These are phyloP conservation scores for Ptychodera flava DNA, from an alignment of 35 echinoderm and acorn worm species.

Conservation along the genomic window DNA sequence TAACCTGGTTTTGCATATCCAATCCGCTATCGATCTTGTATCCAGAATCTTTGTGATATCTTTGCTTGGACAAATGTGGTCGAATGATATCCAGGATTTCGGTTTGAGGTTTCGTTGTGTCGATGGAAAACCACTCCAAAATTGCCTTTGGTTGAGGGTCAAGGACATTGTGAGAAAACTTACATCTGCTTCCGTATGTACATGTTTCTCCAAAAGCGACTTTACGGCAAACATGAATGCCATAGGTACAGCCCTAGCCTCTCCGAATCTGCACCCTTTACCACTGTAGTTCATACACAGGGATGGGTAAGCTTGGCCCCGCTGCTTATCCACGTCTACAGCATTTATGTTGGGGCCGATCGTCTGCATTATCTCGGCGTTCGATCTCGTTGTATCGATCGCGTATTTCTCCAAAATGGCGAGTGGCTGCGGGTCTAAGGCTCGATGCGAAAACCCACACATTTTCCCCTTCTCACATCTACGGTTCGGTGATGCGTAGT, in stretches of 20 bases:
- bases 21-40: not conserved
- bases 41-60: not conserved
- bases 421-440: not conserved
- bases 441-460: not conserved
- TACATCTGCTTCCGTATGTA: no score
- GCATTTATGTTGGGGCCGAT: not conserved
- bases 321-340: not conserved
- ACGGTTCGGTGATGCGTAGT: not conserved
- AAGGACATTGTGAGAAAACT: no score
- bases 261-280: no score
- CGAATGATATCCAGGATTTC: not conserved
- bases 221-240: no score
- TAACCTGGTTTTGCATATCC: not conserved
- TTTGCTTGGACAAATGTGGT: not conserved
- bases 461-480: not conserved
- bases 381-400: not conserved
- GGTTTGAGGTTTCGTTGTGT: not conserved
- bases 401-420: not conserved
- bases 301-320: no score
- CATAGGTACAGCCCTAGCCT: no score
- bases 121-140: no score
- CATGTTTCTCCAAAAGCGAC: no score
- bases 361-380: not conserved
- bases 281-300: not conserved
- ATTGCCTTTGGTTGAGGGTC: no score